phyloP scores from a whole-genome alignment of 2,888 invertebrate genomes.

The Heterodera filipjevi region DNA sequence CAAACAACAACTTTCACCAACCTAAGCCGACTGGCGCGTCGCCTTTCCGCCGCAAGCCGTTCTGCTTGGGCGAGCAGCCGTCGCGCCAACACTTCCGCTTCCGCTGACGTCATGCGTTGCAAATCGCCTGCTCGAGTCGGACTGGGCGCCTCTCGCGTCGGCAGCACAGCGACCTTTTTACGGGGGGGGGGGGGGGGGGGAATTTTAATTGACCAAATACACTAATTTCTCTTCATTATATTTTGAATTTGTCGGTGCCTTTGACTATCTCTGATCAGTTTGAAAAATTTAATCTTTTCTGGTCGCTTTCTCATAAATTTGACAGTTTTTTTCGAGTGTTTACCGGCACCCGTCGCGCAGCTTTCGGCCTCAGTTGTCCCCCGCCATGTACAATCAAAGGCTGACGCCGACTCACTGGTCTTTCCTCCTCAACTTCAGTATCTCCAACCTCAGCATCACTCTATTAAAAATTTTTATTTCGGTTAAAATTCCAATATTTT shows the following conservation, averaged over 20 bases:
- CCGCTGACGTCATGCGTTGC: conserved; percentile 11
- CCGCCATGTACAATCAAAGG: conserved; percentile 11
- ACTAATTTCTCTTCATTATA: too few relatives aligned
- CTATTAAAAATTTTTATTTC: not conserved
- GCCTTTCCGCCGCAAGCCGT: conserved; percentile 3
- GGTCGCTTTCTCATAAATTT: not conserved
- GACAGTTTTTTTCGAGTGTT: not conserved
- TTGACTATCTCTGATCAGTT: too few relatives aligned
- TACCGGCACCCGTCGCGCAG: conserved; percentile 7
- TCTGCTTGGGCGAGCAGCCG: conserved; percentile 17
- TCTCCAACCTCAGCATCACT: not conserved
- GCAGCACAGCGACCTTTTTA: not conserved
- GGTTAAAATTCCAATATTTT: not conserved
- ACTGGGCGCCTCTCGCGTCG: not conserved
- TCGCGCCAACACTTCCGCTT: conserved; percentile 27
- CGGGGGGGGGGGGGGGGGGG: not conserved
- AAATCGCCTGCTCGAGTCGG: not conserved
- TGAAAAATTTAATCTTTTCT: too few relatives aligned
- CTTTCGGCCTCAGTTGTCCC: not conserved
- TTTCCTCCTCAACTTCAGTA: not conserved
- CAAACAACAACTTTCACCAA: not conserved
- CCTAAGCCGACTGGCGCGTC: conserved; percentile 8
- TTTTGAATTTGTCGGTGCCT: not conserved
- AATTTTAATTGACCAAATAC: not conserved
- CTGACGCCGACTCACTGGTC: not conserved